Percentiles rank a stretch among this genome's conserved stretches.
Conservation (phyloP, 1,140 invertebrate genomes). For the Ostrea denselamellosa region DNA sequence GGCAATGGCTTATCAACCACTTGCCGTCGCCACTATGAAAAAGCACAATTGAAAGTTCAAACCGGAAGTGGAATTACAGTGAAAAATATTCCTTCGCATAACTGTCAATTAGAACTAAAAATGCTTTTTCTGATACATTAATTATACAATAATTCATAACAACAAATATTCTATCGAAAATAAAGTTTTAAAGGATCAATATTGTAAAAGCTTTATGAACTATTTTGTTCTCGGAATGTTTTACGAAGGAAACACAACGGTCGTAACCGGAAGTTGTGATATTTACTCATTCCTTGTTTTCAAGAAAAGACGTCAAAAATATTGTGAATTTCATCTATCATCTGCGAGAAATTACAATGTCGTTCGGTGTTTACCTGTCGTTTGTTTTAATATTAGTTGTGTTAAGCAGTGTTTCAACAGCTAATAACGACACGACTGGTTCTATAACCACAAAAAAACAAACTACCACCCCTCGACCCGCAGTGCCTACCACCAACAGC, state of each 20-base stretch:
- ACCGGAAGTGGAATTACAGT: constrained; percentile 2
- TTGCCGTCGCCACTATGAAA: constrained; percentile 27
- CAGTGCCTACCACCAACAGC: neutral
- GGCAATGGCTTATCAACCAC: constrained; percentile 34
- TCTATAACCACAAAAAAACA: neutral
- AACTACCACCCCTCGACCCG: neutral
- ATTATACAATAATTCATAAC: neutral
- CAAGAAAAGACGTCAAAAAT: neutral
- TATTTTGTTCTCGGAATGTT: no score
- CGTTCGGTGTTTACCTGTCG: neutral
- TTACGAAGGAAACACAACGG: neutral
- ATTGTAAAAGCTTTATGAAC: no score
- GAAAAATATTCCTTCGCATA: neutral
- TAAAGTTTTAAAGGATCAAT: neutral
- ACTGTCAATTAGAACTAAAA: neutral
- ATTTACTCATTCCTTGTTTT: constrained; percentile 19
- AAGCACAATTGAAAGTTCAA: constrained; percentile 31
- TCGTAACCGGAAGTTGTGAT: constrained; percentile 17
- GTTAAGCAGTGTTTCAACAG: neutral
- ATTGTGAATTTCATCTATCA: neutral
- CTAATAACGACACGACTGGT: neutral
- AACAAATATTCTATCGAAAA: neutral
- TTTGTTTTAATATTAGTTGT: neutral
- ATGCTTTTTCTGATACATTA: neutral
- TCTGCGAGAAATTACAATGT: neutral